Evolutionary conservation across 2,797 vertebrate species (phyloP).

Genomic region (Enteromius radiatus): DNA sequence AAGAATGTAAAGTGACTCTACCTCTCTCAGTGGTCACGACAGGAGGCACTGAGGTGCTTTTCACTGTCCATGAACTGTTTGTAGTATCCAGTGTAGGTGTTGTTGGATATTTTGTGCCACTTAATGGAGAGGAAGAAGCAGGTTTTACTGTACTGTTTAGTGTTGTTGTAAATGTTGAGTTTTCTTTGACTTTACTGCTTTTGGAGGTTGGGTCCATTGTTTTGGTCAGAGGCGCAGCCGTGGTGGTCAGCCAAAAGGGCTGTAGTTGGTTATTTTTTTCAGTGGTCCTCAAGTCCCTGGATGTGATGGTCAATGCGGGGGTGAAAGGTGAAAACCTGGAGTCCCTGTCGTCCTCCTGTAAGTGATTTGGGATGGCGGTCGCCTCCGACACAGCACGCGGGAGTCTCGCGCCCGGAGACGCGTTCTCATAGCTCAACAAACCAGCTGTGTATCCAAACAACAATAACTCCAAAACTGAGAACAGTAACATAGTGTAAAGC

Average conservation of each 20-base stretch:
- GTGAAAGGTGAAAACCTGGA: constrained; percentile 21
- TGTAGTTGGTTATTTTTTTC: constrained; percentile 14
- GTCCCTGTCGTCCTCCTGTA: constrained; percentile 51
- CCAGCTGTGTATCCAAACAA: constrained; percentile 52
- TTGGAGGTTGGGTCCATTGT: constrained; percentile 40
- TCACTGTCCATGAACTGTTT: constrained; percentile 36
- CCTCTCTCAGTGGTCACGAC: constrained; percentile 52
- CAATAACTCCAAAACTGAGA: constrained; percentile 56
- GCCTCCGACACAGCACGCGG: constrained; percentile 47
- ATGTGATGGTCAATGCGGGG: constrained; percentile 15
- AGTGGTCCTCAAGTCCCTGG: constrained; percentile 19
- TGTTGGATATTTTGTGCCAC: constrained; percentile 9
- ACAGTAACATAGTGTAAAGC: constrained; percentile 51
- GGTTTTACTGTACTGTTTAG: constrained; percentile 4
- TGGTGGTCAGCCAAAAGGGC: neutral
- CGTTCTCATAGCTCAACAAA: constrained; percentile 34
- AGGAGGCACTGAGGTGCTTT: constrained; percentile 6
- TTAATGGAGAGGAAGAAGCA: constrained; percentile 2
- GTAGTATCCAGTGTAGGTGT: neutral
- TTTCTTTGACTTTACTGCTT: constrained; percentile 17
- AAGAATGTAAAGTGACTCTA: constrained; percentile 12
- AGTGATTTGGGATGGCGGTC: constrained; percentile 53
- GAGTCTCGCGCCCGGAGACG: constrained; percentile 28
- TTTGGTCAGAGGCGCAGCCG: constrained; percentile 26
- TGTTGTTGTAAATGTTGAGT: constrained; percentile 15